A percentile compares a stretch with the other conserved stretches of the same genome.
These are phyloP conservation scores for Fringilla coelebs DNA, from an alignment of 2,797 vertebrate species.

Conservation along the genomic window DNA sequence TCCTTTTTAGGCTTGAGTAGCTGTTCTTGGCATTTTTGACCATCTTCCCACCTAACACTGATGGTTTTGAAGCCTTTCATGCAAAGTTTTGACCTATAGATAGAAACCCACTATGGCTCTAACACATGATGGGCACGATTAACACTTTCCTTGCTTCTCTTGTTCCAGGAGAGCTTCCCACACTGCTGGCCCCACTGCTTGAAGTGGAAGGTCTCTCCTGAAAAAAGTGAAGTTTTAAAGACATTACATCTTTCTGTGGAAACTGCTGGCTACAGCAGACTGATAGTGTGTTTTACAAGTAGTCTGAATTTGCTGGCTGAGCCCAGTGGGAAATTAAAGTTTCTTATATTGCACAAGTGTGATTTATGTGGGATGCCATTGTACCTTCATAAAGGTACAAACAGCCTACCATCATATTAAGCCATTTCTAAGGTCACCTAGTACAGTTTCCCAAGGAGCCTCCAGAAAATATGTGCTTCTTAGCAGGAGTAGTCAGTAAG, in stretches of 20 bases:
- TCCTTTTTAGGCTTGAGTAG: not conserved
- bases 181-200: not conserved
- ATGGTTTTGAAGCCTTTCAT: not conserved
- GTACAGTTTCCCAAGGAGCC: not conserved
- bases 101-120: not conserved
- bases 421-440: not conserved
- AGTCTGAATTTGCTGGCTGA: not conserved
- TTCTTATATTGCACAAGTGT: not conserved
- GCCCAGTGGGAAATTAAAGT: not conserved
- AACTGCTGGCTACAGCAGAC: not conserved
- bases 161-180: not conserved
- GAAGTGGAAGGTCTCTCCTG: not conserved
- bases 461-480: not conserved
- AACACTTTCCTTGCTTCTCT: not conserved
- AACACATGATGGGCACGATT: accelerated
- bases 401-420: not conserved
- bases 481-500: not conserved
- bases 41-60: not conserved
- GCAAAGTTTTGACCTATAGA: not conserved
- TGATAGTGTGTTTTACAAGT: not conserved
- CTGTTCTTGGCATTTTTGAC: not conserved
- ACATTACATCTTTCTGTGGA: not conserved
- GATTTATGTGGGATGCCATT: not conserved
- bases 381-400: not conserved
- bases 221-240: not conserved